Conservation (phyloP, 2,888 invertebrate species). For the Lithosia quadra region DNA sequence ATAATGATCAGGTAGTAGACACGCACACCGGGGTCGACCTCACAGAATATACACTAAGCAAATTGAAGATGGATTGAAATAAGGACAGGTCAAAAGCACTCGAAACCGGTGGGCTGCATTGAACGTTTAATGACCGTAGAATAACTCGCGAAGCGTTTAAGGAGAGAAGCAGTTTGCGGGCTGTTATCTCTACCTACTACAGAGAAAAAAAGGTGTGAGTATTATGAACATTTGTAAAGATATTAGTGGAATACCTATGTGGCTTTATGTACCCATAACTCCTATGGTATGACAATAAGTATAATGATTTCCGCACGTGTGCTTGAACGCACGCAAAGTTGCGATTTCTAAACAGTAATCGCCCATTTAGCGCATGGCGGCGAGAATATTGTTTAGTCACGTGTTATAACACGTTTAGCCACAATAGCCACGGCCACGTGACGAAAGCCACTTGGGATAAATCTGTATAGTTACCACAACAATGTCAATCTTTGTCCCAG, state of each 20-base stretch:
- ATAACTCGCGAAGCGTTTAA: no score
- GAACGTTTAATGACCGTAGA: no score
- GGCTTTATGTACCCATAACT: background rate
- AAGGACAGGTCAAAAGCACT: background rate
- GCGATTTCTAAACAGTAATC: slow-evolving; percentile 16
- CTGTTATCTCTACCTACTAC: background rate
- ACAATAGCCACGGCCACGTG: slow-evolving; percentile 7
- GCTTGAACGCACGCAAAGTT: background rate
- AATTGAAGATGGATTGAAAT: no score
- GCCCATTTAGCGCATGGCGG: background rate
- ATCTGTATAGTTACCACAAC: slow-evolving; percentile 12
- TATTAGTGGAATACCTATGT: background rate
- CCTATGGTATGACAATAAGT: background rate
- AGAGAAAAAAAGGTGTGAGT: background rate
- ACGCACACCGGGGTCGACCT: no score
- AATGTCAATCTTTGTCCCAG: background rate
- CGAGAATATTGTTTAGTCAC: slow-evolving; percentile 7
- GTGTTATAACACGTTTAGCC: slow-evolving; percentile 5
- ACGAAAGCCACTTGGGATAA: slow-evolving; percentile 8
- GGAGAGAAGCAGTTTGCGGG: no score
- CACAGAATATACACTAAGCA: no score
- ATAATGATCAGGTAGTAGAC: no score
- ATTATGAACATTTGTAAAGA: background rate
- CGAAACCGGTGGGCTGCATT: background rate
- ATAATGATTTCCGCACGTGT: slow-evolving; percentile 9